Evolutionary conservation across 1,140 invertebrate genomes (phyloP), one percentile per base, ranked within the genome.

Genomic region (Mylabris phalerata): DNA sequence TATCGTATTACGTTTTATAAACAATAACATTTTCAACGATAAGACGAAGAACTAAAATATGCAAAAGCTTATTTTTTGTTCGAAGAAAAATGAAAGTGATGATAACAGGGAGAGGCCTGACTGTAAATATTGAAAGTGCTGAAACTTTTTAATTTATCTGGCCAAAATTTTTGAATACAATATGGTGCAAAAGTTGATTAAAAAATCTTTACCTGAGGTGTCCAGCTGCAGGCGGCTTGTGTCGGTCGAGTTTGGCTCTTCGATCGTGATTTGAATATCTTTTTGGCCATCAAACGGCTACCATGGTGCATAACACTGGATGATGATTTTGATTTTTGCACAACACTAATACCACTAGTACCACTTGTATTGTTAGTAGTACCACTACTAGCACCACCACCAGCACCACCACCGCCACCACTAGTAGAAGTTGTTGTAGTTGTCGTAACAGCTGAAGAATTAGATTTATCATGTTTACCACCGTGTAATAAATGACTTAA

Each of bases 291-390:
- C 69, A 89, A 82, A 71, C 82, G 73, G 63, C 80, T 82, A 11
- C 81, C 80, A 67, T 83, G 82, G 67, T 90, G 88, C 68, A 91
- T 87, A 69, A 92, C 89, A 75, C 86, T 90, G 65, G 88, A 89
- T 57, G 88, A 88, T 6, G 88, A 90, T 70, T 90, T 89, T 62
- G 88, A 90, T 75, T 92, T 92, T 81, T 91, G 88, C 89, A 92
- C 91, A 39, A 43, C 44, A 7, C 51, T 42, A 32, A 4, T 9
- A 32, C 44, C 52, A 55, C 41, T 43, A 47, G 52, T 44, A 46
- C 27, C 9, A 40, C 7, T 32, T 32, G 32, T 7, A 32, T 7
- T 7, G 7, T 7, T 32, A 32, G 32, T 7, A 39, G 44, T 26
- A 7, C 51, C 51, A 32, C 41, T 9, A 32, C 44, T 3, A 39